phyloP scores from a whole-genome alignment of 2,888 invertebrate species.

The Bruchidius siliquastri region DNA sequence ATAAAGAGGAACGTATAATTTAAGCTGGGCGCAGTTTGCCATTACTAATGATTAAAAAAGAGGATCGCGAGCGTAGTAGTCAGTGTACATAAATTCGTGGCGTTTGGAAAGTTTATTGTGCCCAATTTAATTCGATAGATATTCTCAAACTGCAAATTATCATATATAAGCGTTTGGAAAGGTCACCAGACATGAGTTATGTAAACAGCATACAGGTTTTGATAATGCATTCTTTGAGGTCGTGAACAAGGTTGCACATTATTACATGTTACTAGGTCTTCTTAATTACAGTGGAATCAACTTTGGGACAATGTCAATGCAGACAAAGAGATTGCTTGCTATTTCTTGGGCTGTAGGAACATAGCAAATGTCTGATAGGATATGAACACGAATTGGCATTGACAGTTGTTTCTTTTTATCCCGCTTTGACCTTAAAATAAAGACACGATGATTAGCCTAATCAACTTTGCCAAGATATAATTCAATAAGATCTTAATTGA shows the following conservation, averaged over 20 bases:
- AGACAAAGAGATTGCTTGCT: neutral
- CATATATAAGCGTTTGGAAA: conserved; percentile 4
- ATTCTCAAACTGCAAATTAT: conserved; percentile 10
- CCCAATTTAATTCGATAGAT: neutral
- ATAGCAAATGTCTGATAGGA: too few relatives aligned
- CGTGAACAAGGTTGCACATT: neutral
- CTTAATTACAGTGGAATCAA: neutral
- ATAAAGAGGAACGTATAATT: conserved; percentile 33
- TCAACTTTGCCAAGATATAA: too few relatives aligned
- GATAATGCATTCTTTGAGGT: conserved; percentile 1
- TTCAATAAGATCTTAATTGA: too few relatives aligned
- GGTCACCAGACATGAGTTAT: conserved; percentile 5
- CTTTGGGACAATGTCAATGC: neutral
- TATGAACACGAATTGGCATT: too few relatives aligned
- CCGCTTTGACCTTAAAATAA: too few relatives aligned
- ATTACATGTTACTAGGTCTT: neutral
- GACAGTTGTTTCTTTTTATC: too few relatives aligned
- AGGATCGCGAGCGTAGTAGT: conserved; percentile 4
- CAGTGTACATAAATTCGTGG: neutral
- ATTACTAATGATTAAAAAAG: conserved; percentile 31
- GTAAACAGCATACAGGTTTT: conserved; percentile 7
- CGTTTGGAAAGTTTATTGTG: neutral
- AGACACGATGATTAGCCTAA: too few relatives aligned
- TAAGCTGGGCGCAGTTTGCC: conserved; percentile 31
- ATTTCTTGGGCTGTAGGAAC: too few relatives aligned